These are phyloP conservation scores for Halocynthia roretzi DNA, from an alignment of 23 tunicate genomes.

Conservation along the genomic window DNA sequence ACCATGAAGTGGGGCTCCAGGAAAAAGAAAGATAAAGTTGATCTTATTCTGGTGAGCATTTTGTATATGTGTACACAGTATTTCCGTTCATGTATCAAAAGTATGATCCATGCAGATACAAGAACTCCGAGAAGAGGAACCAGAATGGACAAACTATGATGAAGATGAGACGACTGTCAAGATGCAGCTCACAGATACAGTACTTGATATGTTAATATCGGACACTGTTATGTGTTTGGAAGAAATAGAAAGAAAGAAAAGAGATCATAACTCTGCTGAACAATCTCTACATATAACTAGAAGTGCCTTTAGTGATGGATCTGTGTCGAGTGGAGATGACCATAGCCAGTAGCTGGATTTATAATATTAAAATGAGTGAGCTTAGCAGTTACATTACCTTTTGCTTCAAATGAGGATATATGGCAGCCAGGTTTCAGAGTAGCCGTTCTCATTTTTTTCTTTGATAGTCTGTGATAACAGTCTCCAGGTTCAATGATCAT, in stretches of 20 bases:
- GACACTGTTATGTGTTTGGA: constrained; percentile 46
- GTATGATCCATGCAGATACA: constrained; percentile 33
- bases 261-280: background rate
- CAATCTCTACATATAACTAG: no score
- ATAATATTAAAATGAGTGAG: no score
- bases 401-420: no score
- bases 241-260: constrained; percentile 11
- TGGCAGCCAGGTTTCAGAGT: no score
- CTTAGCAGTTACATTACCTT: no score
- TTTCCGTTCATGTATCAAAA: background rate
- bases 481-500: no score
- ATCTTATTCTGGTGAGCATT: constrained; percentile 55
- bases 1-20: constrained; percentile 65
- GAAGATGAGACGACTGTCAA: constrained; percentile 71
- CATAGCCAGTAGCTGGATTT: no score
- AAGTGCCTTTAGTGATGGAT: no score
- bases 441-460: no score
- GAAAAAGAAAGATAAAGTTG: constrained; percentile 75
- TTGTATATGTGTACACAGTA: background rate
- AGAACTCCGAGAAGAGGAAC: constrained; percentile 74
- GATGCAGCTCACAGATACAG: constrained; percentile 62
- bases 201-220: constrained; percentile 47
- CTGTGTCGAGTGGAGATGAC: no score
- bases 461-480: no score
- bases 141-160: constrained; percentile 79